These are phyloP conservation scores for Acrocephalus arundinaceus DNA, from an alignment of 2,113 vertebrate genomes.

Conservation along the genomic window DNA sequence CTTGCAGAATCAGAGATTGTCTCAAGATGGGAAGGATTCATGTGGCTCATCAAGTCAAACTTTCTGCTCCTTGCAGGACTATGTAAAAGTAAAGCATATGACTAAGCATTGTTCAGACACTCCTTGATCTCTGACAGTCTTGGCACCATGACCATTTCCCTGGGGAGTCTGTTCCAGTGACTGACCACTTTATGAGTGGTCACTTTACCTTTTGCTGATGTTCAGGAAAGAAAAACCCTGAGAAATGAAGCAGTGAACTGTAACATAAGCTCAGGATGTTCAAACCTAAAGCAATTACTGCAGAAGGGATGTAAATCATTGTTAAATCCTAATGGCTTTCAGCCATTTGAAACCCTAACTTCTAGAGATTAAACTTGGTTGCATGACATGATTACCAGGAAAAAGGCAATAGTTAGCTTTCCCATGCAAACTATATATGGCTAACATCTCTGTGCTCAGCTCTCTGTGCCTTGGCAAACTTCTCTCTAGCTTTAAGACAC, in stretches of 20 bases:
- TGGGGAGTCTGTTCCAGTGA: neutral
- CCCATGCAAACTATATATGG: neutral
- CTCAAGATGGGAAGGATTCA: neutral
- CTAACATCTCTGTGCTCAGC: neutral
- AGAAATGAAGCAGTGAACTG: neutral
- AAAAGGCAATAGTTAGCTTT: neutral
- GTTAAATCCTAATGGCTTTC: neutral
- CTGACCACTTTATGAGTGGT: neutral
- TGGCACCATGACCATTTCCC: neutral
- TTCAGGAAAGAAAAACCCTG: neutral
- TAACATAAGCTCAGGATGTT: neutral
- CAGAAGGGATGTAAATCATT: neutral
- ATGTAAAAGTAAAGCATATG: neutral
- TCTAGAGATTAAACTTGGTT: neutral
- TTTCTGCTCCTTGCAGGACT: neutral
- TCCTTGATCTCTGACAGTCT: neutral
- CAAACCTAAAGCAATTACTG: neutral
- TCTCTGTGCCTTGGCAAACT: neutral
- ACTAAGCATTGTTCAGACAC: neutral
- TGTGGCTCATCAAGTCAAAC: neutral
- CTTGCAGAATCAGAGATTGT: neutral
- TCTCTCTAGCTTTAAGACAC: neutral
- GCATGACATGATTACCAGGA: neutral
- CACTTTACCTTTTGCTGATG: neutral
- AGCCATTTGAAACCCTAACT: neutral